phyloP scores from a whole-genome alignment of 2,113 vertebrate species.

The Cebus imitator region DNA sequence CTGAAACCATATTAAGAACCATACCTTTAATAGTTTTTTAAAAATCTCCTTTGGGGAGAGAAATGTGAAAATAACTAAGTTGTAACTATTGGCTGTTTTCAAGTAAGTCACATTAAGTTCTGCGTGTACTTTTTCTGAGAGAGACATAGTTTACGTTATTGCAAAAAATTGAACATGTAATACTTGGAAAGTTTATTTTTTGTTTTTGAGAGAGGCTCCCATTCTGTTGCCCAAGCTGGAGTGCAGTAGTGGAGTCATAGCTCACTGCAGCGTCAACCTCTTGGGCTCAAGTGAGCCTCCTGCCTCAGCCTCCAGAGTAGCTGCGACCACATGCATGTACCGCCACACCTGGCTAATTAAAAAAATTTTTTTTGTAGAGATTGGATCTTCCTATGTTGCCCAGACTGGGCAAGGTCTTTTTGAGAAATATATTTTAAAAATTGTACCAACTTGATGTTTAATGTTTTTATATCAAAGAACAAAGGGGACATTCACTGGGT shows the following conservation, averaged over 20 bases:
- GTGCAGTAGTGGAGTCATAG: no score
- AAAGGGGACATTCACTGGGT: background rate
- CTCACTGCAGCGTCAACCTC: no score
- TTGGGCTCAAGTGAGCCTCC: no score
- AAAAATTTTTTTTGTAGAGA: no score
- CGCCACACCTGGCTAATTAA: no score
- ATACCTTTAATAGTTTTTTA: background rate
- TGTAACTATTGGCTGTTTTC: background rate
- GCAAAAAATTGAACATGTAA: background rate
- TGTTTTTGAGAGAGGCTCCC: no score
- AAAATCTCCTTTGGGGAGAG: background rate
- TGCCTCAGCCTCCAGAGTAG: no score
- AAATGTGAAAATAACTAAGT: slow-evolving; percentile 3
- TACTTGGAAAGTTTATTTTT: background rate
- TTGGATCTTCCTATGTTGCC: no score
- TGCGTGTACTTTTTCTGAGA: background rate
- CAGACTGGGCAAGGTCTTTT: background rate
- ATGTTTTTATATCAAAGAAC: background rate
- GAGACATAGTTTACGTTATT: background rate
- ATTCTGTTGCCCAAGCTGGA: no score
- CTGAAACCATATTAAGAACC: slow-evolving; percentile 20
- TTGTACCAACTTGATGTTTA: background rate
- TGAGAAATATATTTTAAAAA: background rate
- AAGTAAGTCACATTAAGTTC: slow-evolving; percentile 16
- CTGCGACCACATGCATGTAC: no score